phyloP scores from a whole-genome alignment of 1,140 invertebrate species.

The Drepana arcuata region DNA sequence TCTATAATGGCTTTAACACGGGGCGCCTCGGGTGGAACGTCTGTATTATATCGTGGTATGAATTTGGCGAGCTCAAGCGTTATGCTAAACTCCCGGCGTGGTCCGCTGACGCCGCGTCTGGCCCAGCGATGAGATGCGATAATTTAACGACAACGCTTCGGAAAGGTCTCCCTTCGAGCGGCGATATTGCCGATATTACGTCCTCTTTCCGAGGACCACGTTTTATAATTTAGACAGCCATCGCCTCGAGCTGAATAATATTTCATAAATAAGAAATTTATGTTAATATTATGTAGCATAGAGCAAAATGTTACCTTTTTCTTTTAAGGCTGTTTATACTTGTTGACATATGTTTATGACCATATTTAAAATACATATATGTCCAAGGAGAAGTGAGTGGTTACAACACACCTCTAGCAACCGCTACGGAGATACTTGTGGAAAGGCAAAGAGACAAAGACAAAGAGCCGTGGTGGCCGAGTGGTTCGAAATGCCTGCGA shows the following conservation, averaged over 20 bases:
- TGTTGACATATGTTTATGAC: too few relatives aligned
- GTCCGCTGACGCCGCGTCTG: conserved; percentile 60
- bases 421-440: too few relatives aligned
- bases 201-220: conserved; percentile 19
- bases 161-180: conserved; percentile 26
- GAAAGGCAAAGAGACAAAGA: too few relatives aligned
- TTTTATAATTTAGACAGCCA: conserved; percentile 37
- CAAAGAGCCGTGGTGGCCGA: too few relatives aligned
- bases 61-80: conserved; percentile 47
- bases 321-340: too few relatives aligned
- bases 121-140: conserved; percentile 41
- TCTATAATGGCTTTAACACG: conserved; percentile 58
- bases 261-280: conserved; percentile 26
- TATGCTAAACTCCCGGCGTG: conserved; percentile 49
- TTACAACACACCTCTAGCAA: too few relatives aligned
- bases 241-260: conserved; percentile 22
- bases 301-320: too few relatives aligned
- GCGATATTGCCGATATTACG: conserved; percentile 34
- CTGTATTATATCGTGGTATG: conserved; percentile 35
- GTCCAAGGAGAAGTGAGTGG: too few relatives aligned
- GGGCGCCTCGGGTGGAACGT: conserved; percentile 30
- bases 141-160: conserved; percentile 52
- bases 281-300: conserved; percentile 27
- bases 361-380: too few relatives aligned
- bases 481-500: too few relatives aligned